Evolutionary conservation across 2,797 vertebrate genomes (phyloP).

Genomic region (Semotilus atromaculatus): DNA sequence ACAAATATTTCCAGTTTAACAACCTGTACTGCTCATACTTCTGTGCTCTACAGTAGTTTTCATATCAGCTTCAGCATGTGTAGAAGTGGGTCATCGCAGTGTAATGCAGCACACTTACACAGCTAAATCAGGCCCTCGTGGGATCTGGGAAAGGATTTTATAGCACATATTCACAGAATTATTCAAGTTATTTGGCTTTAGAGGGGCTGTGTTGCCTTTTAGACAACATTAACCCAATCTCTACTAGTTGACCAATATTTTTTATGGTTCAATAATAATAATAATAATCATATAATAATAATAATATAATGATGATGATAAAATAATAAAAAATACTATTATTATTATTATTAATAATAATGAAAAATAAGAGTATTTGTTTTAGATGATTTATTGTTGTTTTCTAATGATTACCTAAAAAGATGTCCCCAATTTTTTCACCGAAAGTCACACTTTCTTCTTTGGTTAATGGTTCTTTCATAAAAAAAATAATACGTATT

Average conservation of each 20-base stretch:
- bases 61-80: background rate
- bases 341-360: background rate
- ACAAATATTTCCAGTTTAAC: background rate
- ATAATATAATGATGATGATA: too few species aligned
- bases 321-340: background rate
- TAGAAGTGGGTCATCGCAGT: constrained; percentile 54
- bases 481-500: background rate
- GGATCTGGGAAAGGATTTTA: constrained; percentile 53
- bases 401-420: background rate
- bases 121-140: constrained; percentile 16
- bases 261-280: background rate
- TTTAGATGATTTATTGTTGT: background rate
- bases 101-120: constrained; percentile 40
- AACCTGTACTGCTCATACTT: background rate
- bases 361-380: background rate
- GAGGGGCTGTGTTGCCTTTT: background rate
- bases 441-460: background rate
- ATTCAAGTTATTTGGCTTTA: background rate
- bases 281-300: background rate
- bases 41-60: background rate
- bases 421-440: background rate
- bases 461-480: background rate
- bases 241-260: background rate
- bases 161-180: background rate
- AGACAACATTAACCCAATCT: background rate